Base-by-base conservation (phyloP, 2,888 invertebrate genomes). In the Ectropis crepuscularia region DNA sequence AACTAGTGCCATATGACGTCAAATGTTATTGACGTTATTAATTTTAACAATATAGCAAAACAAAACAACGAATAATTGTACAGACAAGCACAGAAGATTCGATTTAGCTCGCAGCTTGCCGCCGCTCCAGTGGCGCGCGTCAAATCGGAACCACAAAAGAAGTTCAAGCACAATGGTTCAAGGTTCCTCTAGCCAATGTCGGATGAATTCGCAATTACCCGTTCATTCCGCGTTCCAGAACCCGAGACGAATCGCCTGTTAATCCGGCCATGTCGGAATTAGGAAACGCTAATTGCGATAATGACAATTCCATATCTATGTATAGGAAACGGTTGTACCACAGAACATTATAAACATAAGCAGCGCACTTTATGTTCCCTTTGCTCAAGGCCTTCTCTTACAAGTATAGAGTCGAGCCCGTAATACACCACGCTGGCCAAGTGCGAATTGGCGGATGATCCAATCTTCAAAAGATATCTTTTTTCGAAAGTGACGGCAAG, bases 181-280 rank as follows among this genome's bases (percentile, higher is more conserved):
- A 57, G 69, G 68, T 53, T 74, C 74, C 72, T 80, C 79, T 77
- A 81, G 78, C 53, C 63, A 53, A 57, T 61, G 57, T 49, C 64
- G 78, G 81, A 81, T 73, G 70, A 74, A 80, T 85, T 82, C 79
- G 73, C 77, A 76, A 79, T 77, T 78, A 75, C 67, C 65, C n/a
- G 64, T 67, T 69, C 70, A 76, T 86, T 85, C 83, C 83, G 85
- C 76, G 83, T 87, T 84, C 81, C 78, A 69, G 67, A 68, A 55
- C 71, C 80, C 82, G 81, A 74, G 76, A 65, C 83, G 80, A 85
- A 86, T 83, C 73, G 79, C 72, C 72, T 71, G 55, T 87, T 88
- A 85, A 83, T 84, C 89, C 6, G 85, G 85, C 90, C 83, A 87
- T 83, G 77, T 81, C 75, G 78, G 79, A 82, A 84, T 86, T 82